phyloP scores from a whole-genome alignment of 64 coral and sea anemone genomes.

The Acropora yongei region DNA sequence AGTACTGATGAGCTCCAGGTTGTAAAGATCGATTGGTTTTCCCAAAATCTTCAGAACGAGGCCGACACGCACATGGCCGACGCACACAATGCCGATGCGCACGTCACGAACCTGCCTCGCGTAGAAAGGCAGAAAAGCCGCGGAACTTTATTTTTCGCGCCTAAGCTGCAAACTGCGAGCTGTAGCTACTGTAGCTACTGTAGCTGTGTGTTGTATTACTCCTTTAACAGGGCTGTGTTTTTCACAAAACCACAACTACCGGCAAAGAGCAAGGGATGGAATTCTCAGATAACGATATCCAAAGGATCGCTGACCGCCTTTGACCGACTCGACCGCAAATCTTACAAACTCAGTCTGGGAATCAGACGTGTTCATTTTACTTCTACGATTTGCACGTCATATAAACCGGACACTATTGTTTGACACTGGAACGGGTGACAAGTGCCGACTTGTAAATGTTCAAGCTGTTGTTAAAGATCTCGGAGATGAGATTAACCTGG shows the following conservation, averaged over 20 bases:
- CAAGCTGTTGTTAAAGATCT: too few relatives aligned
- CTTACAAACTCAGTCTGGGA: not conserved
- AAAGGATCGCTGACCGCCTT: conserved; percentile 1
- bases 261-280: not conserved
- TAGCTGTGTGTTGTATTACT: not conserved
- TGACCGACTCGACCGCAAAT: not conserved
- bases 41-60: not conserved
- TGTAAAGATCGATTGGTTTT: not conserved
- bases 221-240: not conserved
- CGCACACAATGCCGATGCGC: not conserved
- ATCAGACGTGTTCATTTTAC: not conserved
- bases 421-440: too few relatives aligned
- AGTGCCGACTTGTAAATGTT: too few relatives aligned
- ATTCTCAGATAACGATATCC: not conserved
- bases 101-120: not conserved
- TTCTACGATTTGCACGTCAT: too few relatives aligned
- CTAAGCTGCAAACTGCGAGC: not conserved
- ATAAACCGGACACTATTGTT: too few relatives aligned
- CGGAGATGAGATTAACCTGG: too few relatives aligned
- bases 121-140: not conserved
- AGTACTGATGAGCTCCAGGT: too few relatives aligned
- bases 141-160: not conserved
- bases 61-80: not conserved
- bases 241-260: not conserved
- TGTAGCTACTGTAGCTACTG: too few relatives aligned